Conservation (phyloP, 2,113 vertebrate genomes). For the Brachypodius melanocephalos region DNA sequence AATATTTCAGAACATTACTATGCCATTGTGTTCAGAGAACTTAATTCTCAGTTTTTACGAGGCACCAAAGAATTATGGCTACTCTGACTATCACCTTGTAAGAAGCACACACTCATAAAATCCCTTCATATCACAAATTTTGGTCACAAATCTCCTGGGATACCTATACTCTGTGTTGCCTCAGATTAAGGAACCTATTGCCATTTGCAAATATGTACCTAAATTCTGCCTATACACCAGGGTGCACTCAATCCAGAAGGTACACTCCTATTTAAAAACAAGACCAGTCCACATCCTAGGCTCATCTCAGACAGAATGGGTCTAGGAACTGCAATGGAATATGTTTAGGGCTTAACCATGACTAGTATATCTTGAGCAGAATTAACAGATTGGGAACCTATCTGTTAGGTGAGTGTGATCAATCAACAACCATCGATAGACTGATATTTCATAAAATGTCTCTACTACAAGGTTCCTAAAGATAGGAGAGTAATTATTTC, state of each 20-base stretch:
- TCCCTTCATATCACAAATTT: neutral
- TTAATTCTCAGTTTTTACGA: neutral
- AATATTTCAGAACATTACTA: neutral
- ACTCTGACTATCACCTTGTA: neutral
- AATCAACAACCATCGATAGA: neutral
- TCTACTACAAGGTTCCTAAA: neutral
- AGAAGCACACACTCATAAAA: neutral
- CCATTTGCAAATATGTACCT: neutral
- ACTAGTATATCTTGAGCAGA: neutral
- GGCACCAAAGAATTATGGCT: neutral
- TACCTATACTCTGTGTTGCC: neutral
- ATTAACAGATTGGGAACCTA: neutral
- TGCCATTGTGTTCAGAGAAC: neutral
- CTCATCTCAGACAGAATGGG: neutral
- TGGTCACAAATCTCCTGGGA: neutral
- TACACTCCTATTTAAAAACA: neutral
- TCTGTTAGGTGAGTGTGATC: neutral
- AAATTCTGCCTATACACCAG: neutral
- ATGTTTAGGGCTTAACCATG: neutral
- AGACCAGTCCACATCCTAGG: neutral
- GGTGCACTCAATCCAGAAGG: neutral
- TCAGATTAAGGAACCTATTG: neutral
- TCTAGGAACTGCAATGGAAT: neutral
- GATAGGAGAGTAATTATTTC: neutral
- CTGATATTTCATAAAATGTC: neutral